phyloP scores from a whole-genome alignment of 53 echinoderm and acorn worm genomes.

The Zoroaster sp. region DNA sequence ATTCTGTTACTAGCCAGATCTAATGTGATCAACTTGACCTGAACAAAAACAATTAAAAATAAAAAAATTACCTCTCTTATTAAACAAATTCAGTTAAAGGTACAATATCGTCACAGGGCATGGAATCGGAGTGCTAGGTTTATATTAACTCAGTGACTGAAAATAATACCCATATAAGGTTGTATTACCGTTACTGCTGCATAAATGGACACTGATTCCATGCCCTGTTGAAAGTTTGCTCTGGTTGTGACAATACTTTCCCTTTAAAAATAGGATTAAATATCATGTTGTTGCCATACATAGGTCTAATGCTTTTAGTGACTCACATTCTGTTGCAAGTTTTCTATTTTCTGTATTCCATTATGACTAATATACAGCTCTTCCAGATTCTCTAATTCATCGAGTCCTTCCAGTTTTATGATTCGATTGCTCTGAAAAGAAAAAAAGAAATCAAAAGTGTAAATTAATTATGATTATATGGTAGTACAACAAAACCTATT shows the following conservation, averaged over 20 bases:
- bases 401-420: slow-evolving; percentile 77
- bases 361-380: slow-evolving; percentile 96
- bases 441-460: not conserved
- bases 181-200: no score
- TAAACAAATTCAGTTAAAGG: no score
- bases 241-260: no score
- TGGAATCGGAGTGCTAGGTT: no score
- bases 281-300: no score
- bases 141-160: no score
- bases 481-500: not conserved
- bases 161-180: no score
- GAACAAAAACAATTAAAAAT: slow-evolving; percentile 21
- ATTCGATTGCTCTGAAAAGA: slow-evolving; percentile 93
- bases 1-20: slow-evolving; percentile 93
- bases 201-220: no score
- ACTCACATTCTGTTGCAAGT: slow-evolving; percentile 88
- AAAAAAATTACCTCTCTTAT: no score
- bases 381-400: slow-evolving; percentile 69
- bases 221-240: no score
- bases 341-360: slow-evolving; percentile 83
- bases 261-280: no score
- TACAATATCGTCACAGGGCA: no score
- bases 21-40: slow-evolving; percentile 81
- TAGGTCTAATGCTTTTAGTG: not conserved
- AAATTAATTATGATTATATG: not conserved